Conservation (phyloP, 2,113 vertebrate species). For the Cheirogaleus medius region DNA sequence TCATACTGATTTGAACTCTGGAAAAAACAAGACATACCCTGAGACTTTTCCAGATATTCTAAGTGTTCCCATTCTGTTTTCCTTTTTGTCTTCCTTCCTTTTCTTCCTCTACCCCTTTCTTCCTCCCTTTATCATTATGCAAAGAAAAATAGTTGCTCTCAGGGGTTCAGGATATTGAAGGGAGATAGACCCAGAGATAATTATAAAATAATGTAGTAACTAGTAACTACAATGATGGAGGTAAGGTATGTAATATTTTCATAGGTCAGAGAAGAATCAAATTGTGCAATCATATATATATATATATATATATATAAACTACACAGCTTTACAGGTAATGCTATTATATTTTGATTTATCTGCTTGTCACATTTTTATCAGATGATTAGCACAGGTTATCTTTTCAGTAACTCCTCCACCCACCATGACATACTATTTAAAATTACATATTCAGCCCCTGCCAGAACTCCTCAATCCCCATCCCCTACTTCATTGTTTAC, state of each 20-base stretch:
- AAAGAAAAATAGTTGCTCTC: not conserved
- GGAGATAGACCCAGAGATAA: not conserved
- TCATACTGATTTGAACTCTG: not conserved
- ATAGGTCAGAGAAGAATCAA: not conserved
- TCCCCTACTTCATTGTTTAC: not conserved
- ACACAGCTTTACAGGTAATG: not conserved
- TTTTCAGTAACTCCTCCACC: not conserved
- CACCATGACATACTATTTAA: not conserved
- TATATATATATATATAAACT: not conserved
- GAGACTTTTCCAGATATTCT: not conserved
- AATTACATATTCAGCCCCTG: not conserved
- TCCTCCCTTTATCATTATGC: not conserved
- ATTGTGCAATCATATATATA: not conserved
- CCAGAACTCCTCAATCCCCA: not conserved
- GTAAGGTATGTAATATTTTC: not conserved
- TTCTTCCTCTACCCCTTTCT: not conserved
- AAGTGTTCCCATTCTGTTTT: not conserved
- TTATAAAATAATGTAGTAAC: not conserved
- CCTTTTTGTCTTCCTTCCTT: not conserved
- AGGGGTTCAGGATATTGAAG: not conserved
- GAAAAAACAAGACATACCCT: not conserved
- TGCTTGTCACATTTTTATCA: not conserved
- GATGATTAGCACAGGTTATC: not conserved
- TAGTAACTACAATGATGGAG: not conserved
- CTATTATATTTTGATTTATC: not conserved